Percentiles rank a stretch among this genome's conserved stretches.
These are phyloP conservation scores for Canis aureus DNA, from an alignment of 2,113 vertebrate species.

Conservation along the genomic window DNA sequence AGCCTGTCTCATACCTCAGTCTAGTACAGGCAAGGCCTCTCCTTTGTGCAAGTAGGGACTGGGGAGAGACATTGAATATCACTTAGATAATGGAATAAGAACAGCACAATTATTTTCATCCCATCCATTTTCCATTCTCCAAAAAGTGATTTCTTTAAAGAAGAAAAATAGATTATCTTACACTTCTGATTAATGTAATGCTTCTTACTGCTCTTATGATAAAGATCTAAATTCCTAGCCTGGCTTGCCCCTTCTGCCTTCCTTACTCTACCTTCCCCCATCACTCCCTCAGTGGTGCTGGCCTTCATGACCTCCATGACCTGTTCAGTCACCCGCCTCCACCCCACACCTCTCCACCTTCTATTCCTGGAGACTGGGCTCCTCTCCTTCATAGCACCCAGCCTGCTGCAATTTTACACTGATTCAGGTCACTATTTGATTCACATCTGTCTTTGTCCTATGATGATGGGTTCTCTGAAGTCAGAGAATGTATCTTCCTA, in stretches of 20 bases:
- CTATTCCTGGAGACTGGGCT: not conserved
- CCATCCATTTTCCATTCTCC: not conserved
- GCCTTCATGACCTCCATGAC: not conserved
- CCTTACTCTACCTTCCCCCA: not conserved
- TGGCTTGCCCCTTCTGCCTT: not conserved
- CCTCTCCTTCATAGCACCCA: not conserved
- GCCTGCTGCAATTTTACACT: accelerated
- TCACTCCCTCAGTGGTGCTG: too few species aligned
- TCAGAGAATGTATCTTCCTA: not conserved
- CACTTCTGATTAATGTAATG: not conserved
- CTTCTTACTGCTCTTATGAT: not conserved
- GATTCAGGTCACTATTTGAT: not conserved
- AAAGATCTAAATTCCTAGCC: not conserved
- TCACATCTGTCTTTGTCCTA: not conserved
- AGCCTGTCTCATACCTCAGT: not conserved
- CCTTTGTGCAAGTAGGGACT: not conserved
- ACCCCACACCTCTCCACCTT: too few species aligned
- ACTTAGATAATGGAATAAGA: not conserved
- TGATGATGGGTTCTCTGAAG: not conserved
- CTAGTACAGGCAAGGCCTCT: not conserved
- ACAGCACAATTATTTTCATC: not conserved
- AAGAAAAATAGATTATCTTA: not conserved
- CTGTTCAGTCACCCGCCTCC: not conserved
- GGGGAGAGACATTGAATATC: not conserved
- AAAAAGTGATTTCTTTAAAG: not conserved